Percentiles rank a stretch among this genome's conserved stretches.
phyloP scores from a whole-genome alignment of 2,797 vertebrate species.

The Xiphophorus birchmanni region DNA sequence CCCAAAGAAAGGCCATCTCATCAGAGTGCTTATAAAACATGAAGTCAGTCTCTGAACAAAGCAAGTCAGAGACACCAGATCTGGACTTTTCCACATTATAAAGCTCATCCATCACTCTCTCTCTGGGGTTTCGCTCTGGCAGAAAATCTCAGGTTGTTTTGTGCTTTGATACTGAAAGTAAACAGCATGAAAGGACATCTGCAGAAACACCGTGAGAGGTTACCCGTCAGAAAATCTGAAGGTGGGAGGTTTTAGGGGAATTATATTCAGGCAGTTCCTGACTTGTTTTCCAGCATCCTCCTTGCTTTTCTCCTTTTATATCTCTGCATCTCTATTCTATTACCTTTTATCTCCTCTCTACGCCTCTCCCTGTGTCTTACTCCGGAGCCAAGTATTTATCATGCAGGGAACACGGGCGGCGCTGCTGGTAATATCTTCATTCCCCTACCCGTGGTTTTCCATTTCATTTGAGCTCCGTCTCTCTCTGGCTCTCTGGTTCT shows the following conservation, averaged over 20 bases:
- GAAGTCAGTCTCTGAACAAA: constrained; percentile 16
- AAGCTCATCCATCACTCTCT: neutral
- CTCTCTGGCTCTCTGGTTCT: constrained; percentile 17
- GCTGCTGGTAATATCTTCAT: constrained; percentile 34
- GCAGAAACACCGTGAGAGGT: constrained; percentile 1
- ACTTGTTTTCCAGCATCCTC: constrained; percentile 16
- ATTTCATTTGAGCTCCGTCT: constrained; percentile 35
- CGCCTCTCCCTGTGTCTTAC: neutral
- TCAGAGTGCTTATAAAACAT: constrained; percentile 2
- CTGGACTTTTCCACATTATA: neutral
- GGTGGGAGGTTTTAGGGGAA: neutral
- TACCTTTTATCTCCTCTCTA: constrained; percentile 33
- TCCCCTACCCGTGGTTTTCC: constrained; percentile 36
- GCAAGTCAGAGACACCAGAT: constrained; percentile 9
- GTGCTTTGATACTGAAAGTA: constrained; percentile 9
- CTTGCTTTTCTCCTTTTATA: constrained; percentile 28
- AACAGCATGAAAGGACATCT: constrained; percentile 8
- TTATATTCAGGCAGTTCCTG: neutral
- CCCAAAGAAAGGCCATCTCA: constrained; percentile 7
- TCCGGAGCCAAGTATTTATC: constrained; percentile 45
- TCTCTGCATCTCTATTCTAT: constrained; percentile 39
- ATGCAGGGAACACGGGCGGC: constrained; percentile 38
- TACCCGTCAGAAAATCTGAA: constrained; percentile 9
- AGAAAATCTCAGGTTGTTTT: constrained; percentile 9
- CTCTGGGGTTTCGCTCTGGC: neutral